These are phyloP conservation scores for Danio aesculapii DNA, from an alignment of 2,797 vertebrate genomes.

Conservation along the genomic window DNA sequence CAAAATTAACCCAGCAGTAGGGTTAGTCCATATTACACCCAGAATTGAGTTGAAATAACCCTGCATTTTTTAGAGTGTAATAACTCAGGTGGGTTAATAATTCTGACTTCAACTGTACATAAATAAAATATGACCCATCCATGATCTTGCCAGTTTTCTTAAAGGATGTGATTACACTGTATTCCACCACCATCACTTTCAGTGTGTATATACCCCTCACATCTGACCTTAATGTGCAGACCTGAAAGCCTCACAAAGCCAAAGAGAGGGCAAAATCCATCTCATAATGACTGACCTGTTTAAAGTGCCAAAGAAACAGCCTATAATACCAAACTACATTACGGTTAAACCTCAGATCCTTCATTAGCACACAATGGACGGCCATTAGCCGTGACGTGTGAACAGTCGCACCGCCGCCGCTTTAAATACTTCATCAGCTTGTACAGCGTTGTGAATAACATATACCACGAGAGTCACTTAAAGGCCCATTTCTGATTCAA, in stretches of 20 bases:
- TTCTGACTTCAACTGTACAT: too few relatives aligned
- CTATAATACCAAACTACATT: conserved; percentile 5
- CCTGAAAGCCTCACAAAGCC: background rate
- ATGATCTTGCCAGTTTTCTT: conserved; percentile 5
- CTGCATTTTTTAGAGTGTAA: too few relatives aligned
- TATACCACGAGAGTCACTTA: conserved; percentile 36
- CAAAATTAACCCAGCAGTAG: too few relatives aligned
- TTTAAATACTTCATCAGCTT: conserved; percentile 27
- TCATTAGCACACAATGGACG: background rate
- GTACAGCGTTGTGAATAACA: conserved; percentile 25
- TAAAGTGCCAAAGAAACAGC: conserved; percentile 10
- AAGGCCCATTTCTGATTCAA: conserved; percentile 28
- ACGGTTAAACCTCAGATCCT: background rate
- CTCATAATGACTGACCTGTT: conserved; percentile 12
- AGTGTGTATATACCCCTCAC: background rate
- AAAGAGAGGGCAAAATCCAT: conserved; percentile 11
- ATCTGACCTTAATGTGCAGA: background rate
- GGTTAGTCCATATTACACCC: too few relatives aligned
- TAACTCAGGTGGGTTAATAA: too few relatives aligned
- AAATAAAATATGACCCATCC: background rate
- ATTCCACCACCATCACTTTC: background rate
- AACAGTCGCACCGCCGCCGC: background rate
- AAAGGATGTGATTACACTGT: background rate
- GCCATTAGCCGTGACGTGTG: conserved; percentile 6
- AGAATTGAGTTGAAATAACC: too few relatives aligned